These are phyloP conservation scores for Cyclargus thomasi DNA, from an alignment of 1,140 invertebrate genomes.

Conservation along the genomic window DNA sequence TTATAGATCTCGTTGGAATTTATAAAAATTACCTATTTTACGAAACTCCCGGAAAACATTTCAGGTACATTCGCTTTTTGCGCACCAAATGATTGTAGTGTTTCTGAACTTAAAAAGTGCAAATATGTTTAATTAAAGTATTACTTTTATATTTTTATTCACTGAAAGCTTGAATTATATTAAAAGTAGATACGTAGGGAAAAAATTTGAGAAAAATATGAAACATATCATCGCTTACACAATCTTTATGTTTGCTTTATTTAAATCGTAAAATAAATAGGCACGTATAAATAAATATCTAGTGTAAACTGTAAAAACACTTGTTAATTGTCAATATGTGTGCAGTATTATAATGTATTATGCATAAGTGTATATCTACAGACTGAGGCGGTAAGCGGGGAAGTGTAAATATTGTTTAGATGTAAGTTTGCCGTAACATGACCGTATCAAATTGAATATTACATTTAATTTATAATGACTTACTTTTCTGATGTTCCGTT, in stretches of 20 bases:
- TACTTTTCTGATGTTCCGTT: background rate
- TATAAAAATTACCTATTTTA: no score
- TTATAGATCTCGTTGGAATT: no score
- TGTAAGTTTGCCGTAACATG: background rate
- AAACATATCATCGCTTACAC: background rate
- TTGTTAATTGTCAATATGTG: constrained; percentile 6
- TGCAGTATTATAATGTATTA: background rate
- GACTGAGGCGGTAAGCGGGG: constrained; percentile 12
- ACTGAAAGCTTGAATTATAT: no score
- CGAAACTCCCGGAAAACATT: no score
- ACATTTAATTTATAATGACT: background rate
- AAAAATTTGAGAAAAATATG: background rate
- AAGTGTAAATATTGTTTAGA: constrained; percentile 18
- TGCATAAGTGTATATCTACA: constrained; percentile 18
- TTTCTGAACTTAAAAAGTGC: no score
- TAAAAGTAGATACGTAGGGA: background rate
- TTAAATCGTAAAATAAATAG: background rate
- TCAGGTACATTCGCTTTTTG: no score
- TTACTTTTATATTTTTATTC: no score
- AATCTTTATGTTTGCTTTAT: background rate
- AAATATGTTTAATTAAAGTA: no score
- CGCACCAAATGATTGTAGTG: no score
- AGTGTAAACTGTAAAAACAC: constrained; percentile 1
- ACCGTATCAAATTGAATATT: background rate
- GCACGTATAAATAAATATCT: background rate